phyloP scores from a whole-genome alignment of 2,888 invertebrate species.

The Hyles lineata region DNA sequence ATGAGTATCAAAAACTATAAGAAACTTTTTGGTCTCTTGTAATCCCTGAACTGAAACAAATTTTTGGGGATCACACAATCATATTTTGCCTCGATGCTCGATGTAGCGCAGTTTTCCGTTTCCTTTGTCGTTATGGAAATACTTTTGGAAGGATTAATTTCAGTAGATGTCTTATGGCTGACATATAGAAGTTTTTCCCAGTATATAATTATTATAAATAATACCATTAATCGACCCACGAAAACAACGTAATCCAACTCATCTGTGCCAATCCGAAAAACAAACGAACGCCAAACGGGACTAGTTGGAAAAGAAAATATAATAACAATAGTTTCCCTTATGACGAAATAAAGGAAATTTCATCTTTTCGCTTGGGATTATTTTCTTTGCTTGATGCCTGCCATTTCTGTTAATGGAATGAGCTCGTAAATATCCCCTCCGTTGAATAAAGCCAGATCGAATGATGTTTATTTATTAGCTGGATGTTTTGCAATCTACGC shows the following conservation, averaged over 20 bases:
- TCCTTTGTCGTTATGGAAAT: too few relatives aligned
- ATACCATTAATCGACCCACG: constrained; percentile 9
- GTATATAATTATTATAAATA: neutral
- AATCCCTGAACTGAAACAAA: too few relatives aligned
- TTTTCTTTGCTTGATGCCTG: constrained; percentile 58
- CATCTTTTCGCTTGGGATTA: constrained; percentile 50
- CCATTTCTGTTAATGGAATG: constrained; percentile 65
- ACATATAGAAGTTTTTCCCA: neutral
- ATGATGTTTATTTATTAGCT: constrained; percentile 58
- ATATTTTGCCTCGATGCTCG: too few relatives aligned
- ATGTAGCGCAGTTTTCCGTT: too few relatives aligned
- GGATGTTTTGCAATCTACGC: neutral
- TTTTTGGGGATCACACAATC: too few relatives aligned
- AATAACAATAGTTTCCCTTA: constrained; percentile 30
- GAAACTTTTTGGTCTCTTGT: too few relatives aligned
- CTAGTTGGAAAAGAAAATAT: constrained; percentile 29
- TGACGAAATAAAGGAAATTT: constrained; percentile 42
- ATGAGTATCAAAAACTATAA: too few relatives aligned
- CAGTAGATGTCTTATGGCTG: too few relatives aligned
- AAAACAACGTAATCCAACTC: constrained; percentile 7
- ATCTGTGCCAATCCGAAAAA: constrained; percentile 26
- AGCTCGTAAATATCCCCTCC: constrained; percentile 59
- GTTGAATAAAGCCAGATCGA: constrained; percentile 58
- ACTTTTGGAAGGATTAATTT: too few relatives aligned
- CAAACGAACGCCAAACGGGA: constrained; percentile 21